phyloP scores from a whole-genome alignment of 2,797 vertebrate species.

The Austrolebias charrua region DNA sequence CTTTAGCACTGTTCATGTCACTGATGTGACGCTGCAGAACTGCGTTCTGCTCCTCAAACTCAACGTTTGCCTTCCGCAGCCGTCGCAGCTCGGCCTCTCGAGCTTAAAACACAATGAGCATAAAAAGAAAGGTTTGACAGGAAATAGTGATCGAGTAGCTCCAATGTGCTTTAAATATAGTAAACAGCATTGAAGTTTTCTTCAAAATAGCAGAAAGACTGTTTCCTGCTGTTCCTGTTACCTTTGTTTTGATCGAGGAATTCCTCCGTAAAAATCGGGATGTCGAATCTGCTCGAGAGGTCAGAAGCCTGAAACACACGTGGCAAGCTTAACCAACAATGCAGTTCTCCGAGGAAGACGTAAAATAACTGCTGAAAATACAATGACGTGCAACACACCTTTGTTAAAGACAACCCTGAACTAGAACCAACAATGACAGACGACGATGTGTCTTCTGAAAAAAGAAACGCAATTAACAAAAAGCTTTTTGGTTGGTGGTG shows the following conservation, averaged over 20 bases:
- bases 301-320: conserved; percentile 77
- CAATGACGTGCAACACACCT: conserved; percentile 56
- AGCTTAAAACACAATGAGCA: conserved; percentile 74
- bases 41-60: conserved; percentile 96
- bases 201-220: not conserved
- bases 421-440: conserved; percentile 75
- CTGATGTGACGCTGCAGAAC: conserved; percentile 95
- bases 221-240: conserved; percentile 52
- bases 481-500: not conserved
- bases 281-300: conserved; percentile 85
- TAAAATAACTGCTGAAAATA: not conserved
- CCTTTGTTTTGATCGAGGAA: conserved; percentile 99
- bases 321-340: not conserved
- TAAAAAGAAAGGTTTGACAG: not conserved
- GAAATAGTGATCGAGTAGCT: not conserved
- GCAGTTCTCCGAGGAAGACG: conserved; percentile 1
- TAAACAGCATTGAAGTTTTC: not conserved
- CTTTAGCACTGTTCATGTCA: conserved; percentile 95
- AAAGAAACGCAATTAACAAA: conserved; percentile 11
- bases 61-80: conserved; percentile 93
- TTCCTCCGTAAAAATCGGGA: conserved; percentile 98
- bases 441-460: conserved; percentile 79
- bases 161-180: not conserved
- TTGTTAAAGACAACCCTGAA: conserved; percentile 71
- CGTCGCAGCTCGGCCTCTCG: conserved; percentile 94